These are phyloP conservation scores for Carcina quercana DNA, from an alignment of 2,888 invertebrate species.

Conservation along the genomic window DNA sequence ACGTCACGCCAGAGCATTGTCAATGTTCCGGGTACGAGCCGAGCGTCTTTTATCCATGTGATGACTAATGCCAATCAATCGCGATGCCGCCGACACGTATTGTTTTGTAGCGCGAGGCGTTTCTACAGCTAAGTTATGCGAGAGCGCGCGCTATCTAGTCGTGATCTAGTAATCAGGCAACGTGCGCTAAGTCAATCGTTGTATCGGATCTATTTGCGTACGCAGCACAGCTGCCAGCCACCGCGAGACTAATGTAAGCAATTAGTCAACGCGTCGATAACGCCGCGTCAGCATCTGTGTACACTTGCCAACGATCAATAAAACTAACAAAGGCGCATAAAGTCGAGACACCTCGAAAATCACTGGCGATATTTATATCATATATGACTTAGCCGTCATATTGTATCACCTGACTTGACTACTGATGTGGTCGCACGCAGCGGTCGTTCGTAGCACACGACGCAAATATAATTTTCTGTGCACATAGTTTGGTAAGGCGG, in stretches of 20 bases:
- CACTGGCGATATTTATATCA: conserved; percentile 13
- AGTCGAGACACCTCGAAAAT: background rate
- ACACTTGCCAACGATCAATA: conserved; percentile 29
- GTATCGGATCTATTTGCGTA: conserved; percentile 57
- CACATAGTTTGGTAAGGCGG: too few relatives aligned
- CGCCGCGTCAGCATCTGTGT: conserved; percentile 47
- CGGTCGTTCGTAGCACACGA: too few relatives aligned
- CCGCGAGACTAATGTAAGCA: conserved; percentile 55
- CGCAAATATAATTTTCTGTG: too few relatives aligned
- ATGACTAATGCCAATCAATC: conserved; percentile 26
- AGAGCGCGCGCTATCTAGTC: conserved; percentile 10
- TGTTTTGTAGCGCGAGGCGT: background rate
- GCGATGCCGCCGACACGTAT: conserved; percentile 9
- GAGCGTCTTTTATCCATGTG: conserved; percentile 28
- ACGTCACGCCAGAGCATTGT: conserved; percentile 33
- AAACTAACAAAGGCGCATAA: conserved; percentile 21
- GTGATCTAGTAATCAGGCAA: conserved; percentile 38
- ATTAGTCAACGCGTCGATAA: conserved; percentile 58
- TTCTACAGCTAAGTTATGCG: conserved; percentile 1
- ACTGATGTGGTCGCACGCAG: too few relatives aligned
- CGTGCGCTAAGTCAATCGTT: conserved; percentile 58
- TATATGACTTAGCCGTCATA: conserved; percentile 24
- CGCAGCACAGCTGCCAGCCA: conserved; percentile 35
- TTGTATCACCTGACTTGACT: conserved; percentile 32
- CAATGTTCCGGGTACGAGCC: conserved; percentile 20